Evolutionary conservation across 2,797 vertebrate genomes (phyloP), one percentile per base, ranked within the genome.

Genomic region (Phalloptychus januarius): DNA sequence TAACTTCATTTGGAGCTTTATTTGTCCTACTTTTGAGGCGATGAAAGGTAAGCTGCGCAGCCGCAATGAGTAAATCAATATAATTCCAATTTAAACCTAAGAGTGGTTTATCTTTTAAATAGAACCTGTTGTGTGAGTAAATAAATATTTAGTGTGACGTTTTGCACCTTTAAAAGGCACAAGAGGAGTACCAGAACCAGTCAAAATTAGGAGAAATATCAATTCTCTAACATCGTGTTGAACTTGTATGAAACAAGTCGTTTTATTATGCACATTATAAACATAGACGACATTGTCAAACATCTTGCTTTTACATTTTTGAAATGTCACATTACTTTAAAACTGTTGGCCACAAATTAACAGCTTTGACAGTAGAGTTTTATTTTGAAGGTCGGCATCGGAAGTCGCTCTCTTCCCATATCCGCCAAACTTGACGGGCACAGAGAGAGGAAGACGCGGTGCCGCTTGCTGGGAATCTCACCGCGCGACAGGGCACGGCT

Each of bases 41-140:
- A 58, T 25, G 13, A 61, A 76, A 77, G 31, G 8, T 40, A 65
- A 56, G 86, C 33, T 81, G 92, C 93, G 93, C 93, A 94, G 88
- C 76, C 89, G 92, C 93, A 92, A 78, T 78, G 36, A 63, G 38
- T 1, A 10, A 16, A 42, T 54, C 50, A 31, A 63, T 36, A 63
- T 63, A 20, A 63, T 1, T 63, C n/a, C 5, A 46, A 38, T 12
- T 3, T 31, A 33, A 15, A 79, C 20, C 72, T 71, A 78, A 6
- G 25, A 61, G 13, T 11, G 10, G n/a, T 63, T 18, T 1, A 4
- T 12, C 38, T 84, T 76, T 70, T 77, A 82, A 83, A 80, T 86
- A 79, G 79, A 61, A 65, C 0, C 4, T n/a, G 0, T 38, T 11
- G 6, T 0, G 36, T n/a, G 25, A 28, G n/a, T 12, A 46, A 13